Evolutionary conservation across 1,140 invertebrate species (phyloP).

Genomic region (Propsilocerus akamusi): DNA sequence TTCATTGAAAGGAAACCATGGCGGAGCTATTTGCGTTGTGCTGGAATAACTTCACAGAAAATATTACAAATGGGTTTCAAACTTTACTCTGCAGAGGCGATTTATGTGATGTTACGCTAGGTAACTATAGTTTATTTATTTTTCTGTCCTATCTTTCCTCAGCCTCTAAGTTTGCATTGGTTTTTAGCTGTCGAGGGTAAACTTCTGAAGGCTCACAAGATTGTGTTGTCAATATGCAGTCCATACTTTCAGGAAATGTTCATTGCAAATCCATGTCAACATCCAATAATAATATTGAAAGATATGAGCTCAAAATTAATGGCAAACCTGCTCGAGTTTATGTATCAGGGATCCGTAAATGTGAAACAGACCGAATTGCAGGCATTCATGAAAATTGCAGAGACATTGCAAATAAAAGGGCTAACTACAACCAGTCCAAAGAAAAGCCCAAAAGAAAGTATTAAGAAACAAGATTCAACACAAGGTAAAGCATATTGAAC

Average conservation of each 20-base stretch:
- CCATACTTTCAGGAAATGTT: slow-evolving; percentile 74
- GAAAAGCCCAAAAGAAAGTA: neutral
- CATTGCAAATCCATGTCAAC: slow-evolving; percentile 69
- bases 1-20: too few relatives aligned
- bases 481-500: neutral
- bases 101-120: slow-evolving; percentile 64
- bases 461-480: neutral
- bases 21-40: slow-evolving; percentile 38
- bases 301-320: slow-evolving; percentile 71
- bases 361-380: slow-evolving; percentile 69
- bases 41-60: slow-evolving; percentile 43
- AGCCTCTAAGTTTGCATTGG: neutral
- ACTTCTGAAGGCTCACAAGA: slow-evolving; percentile 67
- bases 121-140: neutral
- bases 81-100: slow-evolving; percentile 44
- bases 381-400: slow-evolving; percentile 60
- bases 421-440: slow-evolving; percentile 29
- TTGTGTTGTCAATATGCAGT: slow-evolving; percentile 70
- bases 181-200: slow-evolving; percentile 52
- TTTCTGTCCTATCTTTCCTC: neutral
- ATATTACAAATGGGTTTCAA: slow-evolving; percentile 40
- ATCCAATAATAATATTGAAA: slow-evolving; percentile 69
- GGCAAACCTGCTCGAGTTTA: slow-evolving; percentile 66
- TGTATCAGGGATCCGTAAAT: slow-evolving; percentile 78
- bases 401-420: slow-evolving; percentile 63